phyloP scores from a whole-genome alignment of 1,140 invertebrate species.

The Drosophila bocqueti region DNA sequence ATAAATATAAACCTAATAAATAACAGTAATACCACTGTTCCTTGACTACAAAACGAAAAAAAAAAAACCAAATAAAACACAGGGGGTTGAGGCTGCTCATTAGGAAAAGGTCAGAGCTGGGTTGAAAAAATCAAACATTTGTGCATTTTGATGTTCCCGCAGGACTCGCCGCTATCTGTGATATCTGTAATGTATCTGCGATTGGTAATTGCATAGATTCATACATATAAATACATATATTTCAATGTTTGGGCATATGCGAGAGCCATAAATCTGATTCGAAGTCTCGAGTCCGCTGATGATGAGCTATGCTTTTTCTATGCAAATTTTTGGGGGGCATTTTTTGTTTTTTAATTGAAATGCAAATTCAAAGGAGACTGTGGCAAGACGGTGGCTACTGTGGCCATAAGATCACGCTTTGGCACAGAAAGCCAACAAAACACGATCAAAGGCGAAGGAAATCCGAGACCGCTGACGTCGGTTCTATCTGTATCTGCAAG shows the following conservation, averaged over 20 bases:
- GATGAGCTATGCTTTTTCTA: constrained; percentile 82
- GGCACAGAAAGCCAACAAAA: constrained; percentile 39
- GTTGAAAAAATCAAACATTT: constrained; percentile 73
- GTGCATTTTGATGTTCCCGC: constrained; percentile 68
- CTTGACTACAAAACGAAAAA: not conserved
- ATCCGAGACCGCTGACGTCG: constrained; percentile 57
- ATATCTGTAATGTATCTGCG: constrained; percentile 51
- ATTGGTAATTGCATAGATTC: constrained; percentile 60
- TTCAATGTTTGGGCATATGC: constrained; percentile 63
- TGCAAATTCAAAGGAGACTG: constrained; percentile 36
- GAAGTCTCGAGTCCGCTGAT: constrained; percentile 59
- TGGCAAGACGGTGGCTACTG: constrained; percentile 3
- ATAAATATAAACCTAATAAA: not conserved
- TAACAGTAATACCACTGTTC: constrained; percentile 8
- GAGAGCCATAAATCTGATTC: constrained; percentile 70
- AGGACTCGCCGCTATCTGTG: constrained; percentile 58
- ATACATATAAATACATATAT: constrained; percentile 9
- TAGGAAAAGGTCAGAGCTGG: constrained; percentile 71
- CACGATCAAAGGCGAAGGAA: constrained; percentile 70
- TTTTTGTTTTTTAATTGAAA: constrained; percentile 61
- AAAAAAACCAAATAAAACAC: not conserved
- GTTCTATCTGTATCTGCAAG: constrained; percentile 25
- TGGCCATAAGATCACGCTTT: constrained; percentile 68
- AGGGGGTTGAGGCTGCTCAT: constrained; percentile 44
- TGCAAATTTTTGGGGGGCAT: constrained; percentile 57